Percentiles rank a stretch among this genome's conserved stretches.
phyloP scores from a whole-genome alignment of 2,113 vertebrate genomes.

The Eretmochelys imbricata region DNA sequence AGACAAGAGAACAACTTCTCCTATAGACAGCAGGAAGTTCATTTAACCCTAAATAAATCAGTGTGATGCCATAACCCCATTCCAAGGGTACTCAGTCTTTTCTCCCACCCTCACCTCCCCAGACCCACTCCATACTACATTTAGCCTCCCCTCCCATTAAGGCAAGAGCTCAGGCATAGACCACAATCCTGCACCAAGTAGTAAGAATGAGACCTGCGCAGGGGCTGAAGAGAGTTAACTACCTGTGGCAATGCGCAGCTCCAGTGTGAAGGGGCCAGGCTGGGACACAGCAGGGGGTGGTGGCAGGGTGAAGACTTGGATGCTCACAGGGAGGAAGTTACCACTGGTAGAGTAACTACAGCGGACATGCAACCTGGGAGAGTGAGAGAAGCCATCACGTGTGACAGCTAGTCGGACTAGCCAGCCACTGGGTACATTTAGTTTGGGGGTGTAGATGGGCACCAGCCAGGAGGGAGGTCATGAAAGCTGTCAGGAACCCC shows the following conservation, averaged over 20 bases:
- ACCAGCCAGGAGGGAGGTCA: neutral
- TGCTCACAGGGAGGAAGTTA: constrained; percentile 23
- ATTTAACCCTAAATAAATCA: too few relatives aligned
- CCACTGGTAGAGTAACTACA: constrained; percentile 57
- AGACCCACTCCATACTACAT: neutral
- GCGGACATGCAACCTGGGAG: constrained; percentile 55
- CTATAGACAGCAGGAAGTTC: too few relatives aligned
- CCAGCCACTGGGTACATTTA: neutral
- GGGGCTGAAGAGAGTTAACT: neutral
- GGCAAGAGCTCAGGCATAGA: neutral
- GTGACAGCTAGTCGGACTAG: neutral
- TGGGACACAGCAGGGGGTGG: constrained; percentile 29
- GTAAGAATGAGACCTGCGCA: neutral
- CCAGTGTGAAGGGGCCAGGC: constrained; percentile 62
- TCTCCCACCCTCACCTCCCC: neutral
- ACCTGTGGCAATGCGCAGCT: constrained; percentile 72
- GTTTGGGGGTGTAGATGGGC: neutral
- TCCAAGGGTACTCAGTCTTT: neutral
- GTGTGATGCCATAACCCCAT: neutral
- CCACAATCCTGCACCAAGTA: neutral
- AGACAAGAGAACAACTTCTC: too few relatives aligned
- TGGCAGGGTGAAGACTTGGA: constrained; percentile 44
- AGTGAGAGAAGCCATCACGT: neutral
- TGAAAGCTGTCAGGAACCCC: neutral
- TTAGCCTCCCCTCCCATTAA: neutral